Conservation (phyloP, 1,140 invertebrate species). For the Schlechtendalia chinensis region DNA sequence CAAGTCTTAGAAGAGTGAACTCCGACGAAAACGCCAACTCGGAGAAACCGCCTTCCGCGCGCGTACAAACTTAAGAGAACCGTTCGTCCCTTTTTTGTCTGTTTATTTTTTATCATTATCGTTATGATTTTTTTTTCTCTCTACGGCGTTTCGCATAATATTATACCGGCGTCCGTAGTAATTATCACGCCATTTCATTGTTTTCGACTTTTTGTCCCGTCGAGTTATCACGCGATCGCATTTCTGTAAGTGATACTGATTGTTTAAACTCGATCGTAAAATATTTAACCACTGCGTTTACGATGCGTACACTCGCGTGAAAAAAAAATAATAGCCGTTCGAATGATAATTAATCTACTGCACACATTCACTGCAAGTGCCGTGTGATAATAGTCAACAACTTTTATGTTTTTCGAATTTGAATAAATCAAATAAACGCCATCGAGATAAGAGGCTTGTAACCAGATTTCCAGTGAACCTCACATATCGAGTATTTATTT, state of each 20-base stretch:
- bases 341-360: too few relatives aligned
- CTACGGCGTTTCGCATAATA: too few relatives aligned
- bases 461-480: neutral
- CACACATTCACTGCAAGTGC: neutral
- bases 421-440: neutral
- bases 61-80: neutral
- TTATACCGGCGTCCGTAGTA: neutral
- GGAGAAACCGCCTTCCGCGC: too few relatives aligned
- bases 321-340: neutral
- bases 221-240: neutral
- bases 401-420: neutral
- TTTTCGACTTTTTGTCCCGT: neutral
- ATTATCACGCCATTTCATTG: neutral
- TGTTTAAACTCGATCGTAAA: neutral
- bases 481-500: neutral
- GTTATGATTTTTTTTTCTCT: too few relatives aligned
- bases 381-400: neutral
- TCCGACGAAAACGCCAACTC: too few relatives aligned
- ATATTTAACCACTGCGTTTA: neutral
- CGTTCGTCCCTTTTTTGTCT: neutral
- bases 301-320: too few relatives aligned
- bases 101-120: neutral
- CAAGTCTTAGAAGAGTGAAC: too few relatives aligned
- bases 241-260: neutral
- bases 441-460: neutral